Evolutionary conservation across 1,140 invertebrate species (phyloP).

Genomic region (Microplitis mediator): DNA sequence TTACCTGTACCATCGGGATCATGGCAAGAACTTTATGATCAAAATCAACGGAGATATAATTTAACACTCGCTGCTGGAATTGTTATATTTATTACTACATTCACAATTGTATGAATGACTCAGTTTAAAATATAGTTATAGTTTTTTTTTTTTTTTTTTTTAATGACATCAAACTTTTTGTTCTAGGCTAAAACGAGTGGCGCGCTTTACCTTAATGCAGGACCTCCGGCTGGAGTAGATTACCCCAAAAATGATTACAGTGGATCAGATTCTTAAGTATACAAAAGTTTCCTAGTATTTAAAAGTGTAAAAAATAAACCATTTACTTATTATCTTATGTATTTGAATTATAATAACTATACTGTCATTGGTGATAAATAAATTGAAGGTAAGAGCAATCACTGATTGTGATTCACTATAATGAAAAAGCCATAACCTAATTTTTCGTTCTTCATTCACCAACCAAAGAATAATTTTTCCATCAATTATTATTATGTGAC

Average conservation of each 20-base stretch:
- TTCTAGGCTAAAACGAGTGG: neutral
- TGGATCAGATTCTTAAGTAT: no score
- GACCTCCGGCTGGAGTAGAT: neutral
- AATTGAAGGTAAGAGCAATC: constrained; percentile 21
- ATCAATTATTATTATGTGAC: no score
- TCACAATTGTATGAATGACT: constrained; percentile 65
- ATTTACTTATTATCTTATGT: no score
- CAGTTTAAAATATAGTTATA: neutral
- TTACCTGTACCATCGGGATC: constrained; percentile 74
- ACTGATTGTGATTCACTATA: no score
- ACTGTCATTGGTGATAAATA: neutral
- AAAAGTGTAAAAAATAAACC: no score
- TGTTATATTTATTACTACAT: constrained; percentile 62
- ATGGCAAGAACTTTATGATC: constrained; percentile 72
- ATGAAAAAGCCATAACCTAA: no score
- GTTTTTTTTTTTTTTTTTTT: neutral
- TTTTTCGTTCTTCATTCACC: no score
- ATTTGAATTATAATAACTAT: no score
- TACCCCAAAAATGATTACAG: no score
- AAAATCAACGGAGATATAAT: constrained; percentile 72
- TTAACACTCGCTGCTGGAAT: constrained; percentile 69
- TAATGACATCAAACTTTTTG: neutral
- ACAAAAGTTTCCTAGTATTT: no score
- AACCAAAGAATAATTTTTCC: no score
- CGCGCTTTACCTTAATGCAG: neutral